Conservation (phyloP, 2,888 invertebrate genomes). For the Oeneis ivallda region DNA sequence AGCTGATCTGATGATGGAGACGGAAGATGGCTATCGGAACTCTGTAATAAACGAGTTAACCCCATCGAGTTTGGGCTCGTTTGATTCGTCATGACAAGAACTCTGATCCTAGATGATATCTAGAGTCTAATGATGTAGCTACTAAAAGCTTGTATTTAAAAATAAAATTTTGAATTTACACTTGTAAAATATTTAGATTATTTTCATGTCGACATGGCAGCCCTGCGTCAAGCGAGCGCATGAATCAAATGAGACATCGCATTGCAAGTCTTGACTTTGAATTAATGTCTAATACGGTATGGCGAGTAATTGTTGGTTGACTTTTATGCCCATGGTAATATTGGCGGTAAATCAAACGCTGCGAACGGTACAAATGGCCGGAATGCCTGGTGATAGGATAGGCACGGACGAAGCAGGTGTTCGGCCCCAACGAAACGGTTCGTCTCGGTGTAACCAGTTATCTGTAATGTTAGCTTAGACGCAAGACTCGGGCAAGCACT, state of each 20-base stretch:
- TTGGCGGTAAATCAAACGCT: slow-evolving; percentile 63
- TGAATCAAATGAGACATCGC: slow-evolving; percentile 63
- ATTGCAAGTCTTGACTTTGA: slow-evolving; percentile 42
- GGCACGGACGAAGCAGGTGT: slow-evolving; percentile 16
- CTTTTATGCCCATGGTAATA: slow-evolving; percentile 55
- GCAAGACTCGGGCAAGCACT: not conserved
- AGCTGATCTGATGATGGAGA: too few species aligned
- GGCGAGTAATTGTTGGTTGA: slow-evolving; percentile 69
- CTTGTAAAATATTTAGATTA: not conserved
- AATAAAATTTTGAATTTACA: too few species aligned
- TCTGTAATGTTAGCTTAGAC: not conserved
- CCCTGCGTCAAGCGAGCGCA: slow-evolving; percentile 47
- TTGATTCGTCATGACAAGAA: too few species aligned
- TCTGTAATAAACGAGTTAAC: too few species aligned
- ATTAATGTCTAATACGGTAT: slow-evolving; percentile 67
- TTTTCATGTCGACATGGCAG: not conserved
- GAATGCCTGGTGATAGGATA: slow-evolving; percentile 15
- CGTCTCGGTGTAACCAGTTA: slow-evolving; percentile 4
- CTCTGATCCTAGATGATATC: too few species aligned
- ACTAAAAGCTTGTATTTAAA: too few species aligned
- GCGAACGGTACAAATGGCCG: slow-evolving; percentile 57
- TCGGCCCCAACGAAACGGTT: slow-evolving; percentile 9
- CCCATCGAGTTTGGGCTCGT: too few species aligned
- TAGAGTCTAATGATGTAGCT: too few species aligned
- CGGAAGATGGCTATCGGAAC: too few species aligned